Base-by-base conservation (phyloP, 2,888 invertebrate genomes). In the Noctua fimbriata region DNA sequence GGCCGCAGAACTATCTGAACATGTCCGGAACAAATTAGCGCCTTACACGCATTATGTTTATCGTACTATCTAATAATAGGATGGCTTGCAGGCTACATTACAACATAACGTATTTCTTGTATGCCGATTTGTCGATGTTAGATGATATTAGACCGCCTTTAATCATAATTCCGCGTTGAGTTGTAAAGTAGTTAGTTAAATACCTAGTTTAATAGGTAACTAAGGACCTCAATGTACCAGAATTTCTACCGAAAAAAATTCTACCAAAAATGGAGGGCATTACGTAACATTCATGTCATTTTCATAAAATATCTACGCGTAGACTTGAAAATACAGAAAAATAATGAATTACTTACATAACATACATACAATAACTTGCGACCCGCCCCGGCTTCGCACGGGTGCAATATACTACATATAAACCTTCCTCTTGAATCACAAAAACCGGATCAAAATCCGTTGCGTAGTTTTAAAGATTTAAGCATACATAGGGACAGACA, bases 1-100 rank as follows among this genome's bases (percentile, higher is more conserved):
- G 36, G 78, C 78, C 52, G 70, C 69, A 44, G 28, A 82, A 76
- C 82, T 79, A 75, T 80, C 65, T 47, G 36, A 73, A 72, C 66
- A 21, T 47, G 79, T 73, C 79, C 86, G 89, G 86, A 88, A 88
- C 86, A 88, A 89, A 88, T 88, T 88, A 89, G 73, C 84, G 71
- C 88, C 86, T 84, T 60, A 81, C 78, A 89, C 78, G 71, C 81
- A 84, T 76, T 74, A 83, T 86, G 83, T 83, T 83, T 88, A 88
- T 89, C 84, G 69, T 44, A 47, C 44, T 71, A 88, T 86, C 83
- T 89, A 81, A 89, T 86, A 88, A 88, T 69, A 83, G 88, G 82
- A 84, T 86, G 73, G 76, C 81, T 83, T 66, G 79, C 74, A 81
- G 82, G 83, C 83, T 85, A 78, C 69, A 85, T 85, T 79, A 83